Base-by-base conservation (phyloP, 1,140 invertebrate genomes). In the Cydia fagiglandana region DNA sequence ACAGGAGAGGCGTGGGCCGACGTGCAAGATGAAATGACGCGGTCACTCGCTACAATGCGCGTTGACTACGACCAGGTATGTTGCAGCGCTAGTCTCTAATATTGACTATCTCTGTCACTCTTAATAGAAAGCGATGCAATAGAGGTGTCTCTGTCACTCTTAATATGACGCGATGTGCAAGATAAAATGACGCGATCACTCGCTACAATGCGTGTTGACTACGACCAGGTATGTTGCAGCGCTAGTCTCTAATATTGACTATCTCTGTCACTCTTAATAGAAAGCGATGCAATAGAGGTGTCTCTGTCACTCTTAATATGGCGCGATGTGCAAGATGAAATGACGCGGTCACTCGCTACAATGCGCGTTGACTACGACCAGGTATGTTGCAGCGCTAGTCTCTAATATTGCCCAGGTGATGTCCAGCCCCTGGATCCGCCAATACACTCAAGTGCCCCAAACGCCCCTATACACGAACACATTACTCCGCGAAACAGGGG, bases 11-110 rank as follows among this genome's bases (percentile, higher is more conserved):
- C 96, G 38, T 99, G 98, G 98, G 96, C 97, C 3, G 98, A 99
- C 88, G 98, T 99, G 15, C 97, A 99, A 94, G 98, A 99, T 92
- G 98, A 99, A 94, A 99, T 99, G 98, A 99, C 97, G 0, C 95
- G 98, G 76, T 99, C 98, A 0, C 93, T 99, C 53, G 98, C 98
- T 47, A 98, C 98, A 73, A 99, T 99, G 98, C 94, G 99, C 74
- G 97, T 99, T 1, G 98, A 99, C 87, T 98, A 98, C 87, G 98
- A 99, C 90, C 96, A 95, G 93, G 95, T 93, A 84, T 80, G 85
- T 78, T 47, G 13, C 45, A 13, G 45, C 7, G 45, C 10, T 13
- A n/a, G 3, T 56, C 9, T 56, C 50, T 53, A 17, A 53, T 53
- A 15, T 3, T n/a, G n/a, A n/a, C n/a, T n/a, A n/a, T n/a, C n/a